Percentiles rank a stretch among this genome's conserved stretches.
Evolutionary conservation across 2,797 vertebrate species (phyloP).

Genomic region (Miichthys miiuy): DNA sequence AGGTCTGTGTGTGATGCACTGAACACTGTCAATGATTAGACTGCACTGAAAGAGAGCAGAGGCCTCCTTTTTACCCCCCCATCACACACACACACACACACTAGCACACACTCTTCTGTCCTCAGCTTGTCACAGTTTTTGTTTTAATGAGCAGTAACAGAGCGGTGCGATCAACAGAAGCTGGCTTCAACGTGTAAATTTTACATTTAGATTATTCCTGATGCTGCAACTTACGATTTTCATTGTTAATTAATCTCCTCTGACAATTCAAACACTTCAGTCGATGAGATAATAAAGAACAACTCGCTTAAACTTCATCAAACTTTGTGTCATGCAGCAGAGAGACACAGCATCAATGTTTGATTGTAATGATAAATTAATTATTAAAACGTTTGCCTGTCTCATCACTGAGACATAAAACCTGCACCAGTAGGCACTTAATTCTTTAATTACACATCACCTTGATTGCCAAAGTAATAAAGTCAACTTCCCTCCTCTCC

Average conservation of each 20-base stretch:
- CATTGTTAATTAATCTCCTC: background rate
- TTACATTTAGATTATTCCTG: background rate
- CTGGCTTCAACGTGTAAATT: background rate
- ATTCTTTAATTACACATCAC: background rate
- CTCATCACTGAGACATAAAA: background rate
- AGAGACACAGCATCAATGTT: background rate
- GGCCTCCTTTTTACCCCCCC: background rate
- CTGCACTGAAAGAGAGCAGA: slow-evolving; percentile 22
- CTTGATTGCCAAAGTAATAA: slow-evolving; percentile 19
- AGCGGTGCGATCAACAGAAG: background rate
- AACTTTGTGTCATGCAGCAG: background rate
- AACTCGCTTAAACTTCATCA: background rate
- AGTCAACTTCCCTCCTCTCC: slow-evolving; percentile 38
- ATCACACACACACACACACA: slow-evolving; percentile 2
- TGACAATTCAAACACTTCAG: background rate
- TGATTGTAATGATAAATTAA: background rate
- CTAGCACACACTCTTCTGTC: background rate
- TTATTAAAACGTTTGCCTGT: background rate
- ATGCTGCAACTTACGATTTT: background rate
- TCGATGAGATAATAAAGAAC: background rate
- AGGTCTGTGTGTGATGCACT: slow-evolving; percentile 34
- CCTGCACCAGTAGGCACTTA: background rate
- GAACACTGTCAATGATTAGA: slow-evolving; percentile 52
- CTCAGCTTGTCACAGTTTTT: slow-evolving; percentile 24
- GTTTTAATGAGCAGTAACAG: slow-evolving; percentile 17